Evolutionary conservation across 2,888 invertebrate genomes (phyloP), one percentile per base, ranked within the genome.

Genomic region (Drosophila testacea): DNA sequence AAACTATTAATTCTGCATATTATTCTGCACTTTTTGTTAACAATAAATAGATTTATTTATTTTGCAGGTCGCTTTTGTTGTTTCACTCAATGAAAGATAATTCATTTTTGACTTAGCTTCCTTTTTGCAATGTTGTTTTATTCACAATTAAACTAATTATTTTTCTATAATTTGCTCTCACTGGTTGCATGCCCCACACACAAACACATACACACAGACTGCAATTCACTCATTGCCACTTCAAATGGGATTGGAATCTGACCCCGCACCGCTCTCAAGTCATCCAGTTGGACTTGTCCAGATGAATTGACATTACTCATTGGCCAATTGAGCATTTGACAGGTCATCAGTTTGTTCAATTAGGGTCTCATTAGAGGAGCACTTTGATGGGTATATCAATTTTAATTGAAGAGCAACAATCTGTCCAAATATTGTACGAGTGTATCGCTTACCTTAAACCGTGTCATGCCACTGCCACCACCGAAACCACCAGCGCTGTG

Each of bases 401-500:
- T 71, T 66, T 68, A 78, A 80, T 83, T 79, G 76, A 69, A 67
- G 52, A 55, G 61, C 65, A 69, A 52, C 67, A 67, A 51, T 11
- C 52, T 60, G 56, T 32, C 39, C 54, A 50, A 41, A 55, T 55
- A 27, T 42, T 41, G 38, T 52, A 52, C 48, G 32, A 32, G 32
- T 39, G 16, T 30, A 27, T 7, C 27, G 75, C 83, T 84, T 84
- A 84, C 83, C 83, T 84, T 84, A 51, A 84, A 85, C 63, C 83
- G 71, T 48, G 79, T 72, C 67, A 84, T 76, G 42, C 83, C 83
- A 51, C 71, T 69, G 39, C 80, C 83, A 56, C 73, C 72, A 39
- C 78, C 83, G 42, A 85, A 83, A 47, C 83, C 81, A 16, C 83
- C 83, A 16, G 85, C 79, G 48, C 85, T 84, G 64, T 64, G 76